These are phyloP conservation scores for Pachypanchax playfairii DNA, from an alignment of 2,113 vertebrate species.

Conservation along the genomic window DNA sequence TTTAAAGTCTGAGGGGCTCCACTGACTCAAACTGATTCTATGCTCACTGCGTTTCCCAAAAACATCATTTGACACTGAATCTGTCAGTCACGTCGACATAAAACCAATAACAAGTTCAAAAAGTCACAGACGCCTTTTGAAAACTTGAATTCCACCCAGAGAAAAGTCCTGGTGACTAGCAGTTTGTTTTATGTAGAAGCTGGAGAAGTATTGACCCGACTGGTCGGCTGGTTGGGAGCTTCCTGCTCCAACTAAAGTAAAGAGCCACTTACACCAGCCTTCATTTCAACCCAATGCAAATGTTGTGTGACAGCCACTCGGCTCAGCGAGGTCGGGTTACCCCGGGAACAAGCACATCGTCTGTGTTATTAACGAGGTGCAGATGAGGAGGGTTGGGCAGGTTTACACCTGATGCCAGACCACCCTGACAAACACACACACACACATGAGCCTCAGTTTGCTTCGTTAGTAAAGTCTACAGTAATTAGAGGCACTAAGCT, in stretches of 20 bases:
- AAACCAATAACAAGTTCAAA: not conserved
- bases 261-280: slow-evolving; percentile 55
- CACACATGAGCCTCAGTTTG: slow-evolving; percentile 1
- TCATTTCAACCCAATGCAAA: slow-evolving; percentile 59
- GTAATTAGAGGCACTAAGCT: slow-evolving; percentile 5
- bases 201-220: slow-evolving; percentile 1
- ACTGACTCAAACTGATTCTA: slow-evolving; percentile 54
- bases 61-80: slow-evolving; percentile 41
- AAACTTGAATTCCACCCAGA: slow-evolving; percentile 10
- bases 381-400: slow-evolving; percentile 25
- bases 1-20: slow-evolving; percentile 33
- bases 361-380: slow-evolving; percentile 38
- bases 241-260: slow-evolving; percentile 68
- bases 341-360: slow-evolving; percentile 19
- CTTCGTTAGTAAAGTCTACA: slow-evolving; percentile 10
- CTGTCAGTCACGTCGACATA: not conserved
- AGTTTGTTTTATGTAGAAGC: slow-evolving; percentile 36
- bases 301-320: slow-evolving; percentile 68
- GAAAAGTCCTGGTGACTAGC: slow-evolving; percentile 17
- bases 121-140: slow-evolving; percentile 7
- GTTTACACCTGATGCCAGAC: slow-evolving; percentile 46
- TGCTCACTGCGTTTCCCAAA: slow-evolving; percentile 30
- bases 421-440: slow-evolving; percentile 32
- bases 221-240: slow-evolving; percentile 36
- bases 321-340: slow-evolving; percentile 57